These are phyloP conservation scores for Metopolophium dirhodum DNA, from an alignment of 1,140 invertebrate genomes.

Conservation along the genomic window DNA sequence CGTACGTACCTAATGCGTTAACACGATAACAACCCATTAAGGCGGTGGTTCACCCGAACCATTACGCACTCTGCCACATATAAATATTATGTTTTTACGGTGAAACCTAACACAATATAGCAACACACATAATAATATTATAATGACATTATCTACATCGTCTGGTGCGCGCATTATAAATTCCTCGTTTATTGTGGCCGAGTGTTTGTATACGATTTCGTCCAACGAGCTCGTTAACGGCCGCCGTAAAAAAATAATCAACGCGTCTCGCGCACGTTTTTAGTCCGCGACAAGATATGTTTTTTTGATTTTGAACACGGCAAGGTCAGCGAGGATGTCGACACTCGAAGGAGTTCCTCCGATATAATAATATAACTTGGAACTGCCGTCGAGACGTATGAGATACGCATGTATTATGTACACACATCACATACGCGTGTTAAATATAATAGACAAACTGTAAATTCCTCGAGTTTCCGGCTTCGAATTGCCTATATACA, in stretches of 20 bases:
- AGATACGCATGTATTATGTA: background rate
- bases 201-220: background rate
- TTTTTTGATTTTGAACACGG: background rate
- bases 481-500: background rate
- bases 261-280: background rate
- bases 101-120: background rate
- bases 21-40: background rate
- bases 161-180: background rate
- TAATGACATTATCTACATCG: background rate
- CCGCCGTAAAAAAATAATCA: background rate
- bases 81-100: slow-evolving; percentile 5
- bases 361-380: background rate
- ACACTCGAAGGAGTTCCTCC: background rate
- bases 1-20: background rate
- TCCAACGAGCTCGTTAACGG: background rate
- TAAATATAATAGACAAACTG: background rate
- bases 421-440: background rate
- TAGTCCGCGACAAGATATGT: background rate
- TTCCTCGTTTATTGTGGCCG: background rate
- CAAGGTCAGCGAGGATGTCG: background rate
- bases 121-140: background rate
- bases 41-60: background rate
- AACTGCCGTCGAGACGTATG: background rate
- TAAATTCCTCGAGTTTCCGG: slow-evolving; percentile 9
- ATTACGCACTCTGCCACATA: background rate